phyloP scores from a whole-genome alignment of 2,888 invertebrate genomes.

The Nomada ferruginata region DNA sequence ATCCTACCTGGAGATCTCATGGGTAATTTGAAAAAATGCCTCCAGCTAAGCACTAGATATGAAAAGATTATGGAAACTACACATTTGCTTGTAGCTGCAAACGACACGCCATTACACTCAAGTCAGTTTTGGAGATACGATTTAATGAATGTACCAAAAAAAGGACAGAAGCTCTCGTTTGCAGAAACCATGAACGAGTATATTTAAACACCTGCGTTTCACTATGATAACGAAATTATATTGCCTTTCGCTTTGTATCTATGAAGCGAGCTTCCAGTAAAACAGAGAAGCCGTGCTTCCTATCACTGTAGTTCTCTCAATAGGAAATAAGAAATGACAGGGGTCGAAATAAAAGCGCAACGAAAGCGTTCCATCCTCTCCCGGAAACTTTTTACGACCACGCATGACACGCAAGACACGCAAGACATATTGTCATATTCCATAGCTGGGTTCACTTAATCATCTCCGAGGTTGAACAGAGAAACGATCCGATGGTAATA shows the following conservation, averaged over 20 bases:
- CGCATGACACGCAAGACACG: slow-evolving; percentile 36
- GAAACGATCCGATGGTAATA: background rate
- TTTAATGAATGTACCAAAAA: background rate
- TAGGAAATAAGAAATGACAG: slow-evolving; percentile 14
- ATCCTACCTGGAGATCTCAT: slow-evolving; percentile 25
- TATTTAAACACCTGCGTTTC: background rate
- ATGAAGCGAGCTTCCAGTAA: background rate
- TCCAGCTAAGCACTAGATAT: slow-evolving; percentile 1
- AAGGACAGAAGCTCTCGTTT: background rate
- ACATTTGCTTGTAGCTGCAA: slow-evolving; percentile 20
- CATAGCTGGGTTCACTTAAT: background rate
- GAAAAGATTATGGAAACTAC: slow-evolving; percentile 37
- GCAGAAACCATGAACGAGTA: background rate
- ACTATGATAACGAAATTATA: slow-evolving; percentile 42
- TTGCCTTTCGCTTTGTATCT: slow-evolving; percentile 29
- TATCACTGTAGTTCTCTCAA: background rate
- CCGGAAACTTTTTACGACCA: slow-evolving; percentile 32
- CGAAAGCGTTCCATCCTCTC: slow-evolving; percentile 29
- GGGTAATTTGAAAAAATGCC: slow-evolving; percentile 45
- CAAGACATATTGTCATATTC: slow-evolving; percentile 46
- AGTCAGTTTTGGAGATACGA: background rate
- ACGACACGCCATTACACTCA: background rate
- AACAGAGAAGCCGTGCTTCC: slow-evolving; percentile 4
- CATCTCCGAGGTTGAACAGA: background rate
- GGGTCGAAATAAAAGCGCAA: slow-evolving; percentile 26